Evolutionary conservation across 2,888 invertebrate genomes (phyloP), one percentile per base, ranked within the genome.

Genomic region (Aromia moschata): DNA sequence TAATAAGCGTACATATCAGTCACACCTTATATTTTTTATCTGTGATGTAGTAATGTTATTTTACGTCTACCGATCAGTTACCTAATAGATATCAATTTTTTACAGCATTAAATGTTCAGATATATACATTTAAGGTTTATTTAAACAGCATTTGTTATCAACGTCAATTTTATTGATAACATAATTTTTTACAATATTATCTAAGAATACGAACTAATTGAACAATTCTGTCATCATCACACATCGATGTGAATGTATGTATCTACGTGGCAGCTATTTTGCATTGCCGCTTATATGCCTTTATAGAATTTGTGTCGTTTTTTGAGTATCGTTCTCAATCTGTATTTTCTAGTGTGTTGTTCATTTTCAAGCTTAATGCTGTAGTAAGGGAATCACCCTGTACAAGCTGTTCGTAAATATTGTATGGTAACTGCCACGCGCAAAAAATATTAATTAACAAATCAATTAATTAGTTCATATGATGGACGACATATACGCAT

Each of bases 121-220:
- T n/a, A 11, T 33, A 15, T 40, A 20, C 2, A 43, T 9, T 43
- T 43, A 25, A 10, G 11, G 15, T 49, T 49, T 25, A 15, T 38
- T 38, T 49, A 49, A 49, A 38, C 49, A 38, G 18, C 33, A 31
- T 9, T 11, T 25, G 20, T 38, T 49, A 20, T 11, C 3, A 40
- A 40, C n/a, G 37, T 49, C 38, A 49, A 40, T 49, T 38, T 15
- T 38, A 30, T n/a, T 5, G 49, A 49, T 49, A 49, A 14, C 49
- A 25, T 15, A 44, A 17, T 38, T 15, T 25, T n/a, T 38, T 14
- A 12, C 11, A 20, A 14, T 11, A 38, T 49, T 49, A 38, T 49
- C 38, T 14, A 37, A 14, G 9, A 9, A 5, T 36, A 47, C 20
- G 5, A 17, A 41, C 41, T 18, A 38, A 38, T 38, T 49, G 38